Percentiles rank a stretch among this genome's conserved stretches.
These are phyloP conservation scores for Isurus oxyrinchus DNA, from an alignment of 2,113 vertebrate species.

Conservation along the genomic window DNA sequence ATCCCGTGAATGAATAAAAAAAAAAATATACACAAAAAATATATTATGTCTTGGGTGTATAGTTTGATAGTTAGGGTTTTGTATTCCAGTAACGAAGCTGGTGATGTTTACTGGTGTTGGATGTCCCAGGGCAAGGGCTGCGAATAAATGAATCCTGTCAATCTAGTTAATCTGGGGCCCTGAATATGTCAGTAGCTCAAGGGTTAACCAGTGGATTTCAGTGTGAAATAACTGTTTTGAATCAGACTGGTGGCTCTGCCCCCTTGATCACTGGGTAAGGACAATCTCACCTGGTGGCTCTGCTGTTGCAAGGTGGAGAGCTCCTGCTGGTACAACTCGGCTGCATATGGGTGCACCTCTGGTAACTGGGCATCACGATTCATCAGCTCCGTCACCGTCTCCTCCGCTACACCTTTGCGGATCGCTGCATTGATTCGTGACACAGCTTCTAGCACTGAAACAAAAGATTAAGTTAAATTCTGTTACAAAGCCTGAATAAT, in stretches of 20 bases:
- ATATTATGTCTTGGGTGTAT: too few species aligned
- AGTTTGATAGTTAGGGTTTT: not conserved
- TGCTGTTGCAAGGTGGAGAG: conserved; percentile 85
- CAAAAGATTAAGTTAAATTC: not conserved
- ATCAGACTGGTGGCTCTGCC: not conserved
- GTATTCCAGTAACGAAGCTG: not conserved
- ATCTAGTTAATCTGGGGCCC: not conserved
- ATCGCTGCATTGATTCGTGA: conserved; percentile 78
- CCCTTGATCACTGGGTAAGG: not conserved
- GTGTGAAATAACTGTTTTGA: not conserved
- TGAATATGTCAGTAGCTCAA: not conserved
- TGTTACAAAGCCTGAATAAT: not conserved
- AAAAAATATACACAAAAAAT: too few species aligned
- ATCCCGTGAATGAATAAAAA: too few species aligned
- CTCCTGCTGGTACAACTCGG: conserved; percentile 86
- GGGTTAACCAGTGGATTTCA: not conserved
- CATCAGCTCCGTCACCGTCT: conserved; percentile 81
- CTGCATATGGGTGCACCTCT: conserved; percentile 75
- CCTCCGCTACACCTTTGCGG: conserved; percentile 66
- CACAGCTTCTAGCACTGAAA: conserved; percentile 74
- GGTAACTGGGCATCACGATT: conserved; percentile 88
- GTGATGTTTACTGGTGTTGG: not conserved
- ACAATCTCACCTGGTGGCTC: conserved; percentile 68
- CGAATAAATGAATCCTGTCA: not conserved
- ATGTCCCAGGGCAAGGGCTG: not conserved